phyloP scores from a whole-genome alignment of 1,140 invertebrate species.

The Procambarus virginalis region DNA sequence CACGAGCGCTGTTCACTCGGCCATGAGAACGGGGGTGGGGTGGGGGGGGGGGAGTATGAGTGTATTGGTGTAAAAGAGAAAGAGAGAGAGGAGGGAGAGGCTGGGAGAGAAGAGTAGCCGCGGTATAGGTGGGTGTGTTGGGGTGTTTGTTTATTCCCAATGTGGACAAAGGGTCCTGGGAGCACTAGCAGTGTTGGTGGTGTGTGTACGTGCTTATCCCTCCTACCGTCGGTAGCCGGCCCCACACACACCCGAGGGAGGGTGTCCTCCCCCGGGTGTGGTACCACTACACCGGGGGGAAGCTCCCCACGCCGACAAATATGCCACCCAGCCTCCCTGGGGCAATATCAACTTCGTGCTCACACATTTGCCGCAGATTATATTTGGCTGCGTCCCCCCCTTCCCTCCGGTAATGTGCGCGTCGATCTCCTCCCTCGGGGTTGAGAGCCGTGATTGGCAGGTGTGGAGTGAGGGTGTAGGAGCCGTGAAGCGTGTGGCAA shows the following conservation, averaged over 20 bases:
- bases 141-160: slow-evolving; percentile 15
- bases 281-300: not conserved
- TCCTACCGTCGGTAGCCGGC: not conserved
- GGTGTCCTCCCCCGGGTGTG: slow-evolving; percentile 11
- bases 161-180: not conserved
- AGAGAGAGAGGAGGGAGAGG: slow-evolving; percentile 5
- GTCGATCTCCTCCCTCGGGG: not conserved
- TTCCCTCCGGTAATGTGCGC: not conserved
- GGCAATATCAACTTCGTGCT: slow-evolving; percentile 46
- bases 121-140: slow-evolving; percentile 5
- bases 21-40: not conserved
- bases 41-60: not conserved
- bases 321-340: slow-evolving; percentile 43
- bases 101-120: not conserved
- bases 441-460: slow-evolving; percentile 14
- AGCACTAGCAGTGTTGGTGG: slow-evolving; percentile 12
- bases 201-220: not conserved
- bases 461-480: not conserved
- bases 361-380: slow-evolving; percentile 49
- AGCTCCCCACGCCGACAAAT: slow-evolving; percentile 47
- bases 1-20: too few relatives aligned
- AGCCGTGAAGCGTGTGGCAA: not conserved
- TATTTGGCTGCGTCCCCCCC: slow-evolving; percentile 34
- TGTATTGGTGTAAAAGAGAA: not conserved
- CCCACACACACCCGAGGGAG: not conserved